Percentiles rank a stretch among this genome's conserved stretches.
These are phyloP conservation scores for Pyrrhia umbra DNA, from an alignment of 2,888 invertebrate species.

Conservation along the genomic window DNA sequence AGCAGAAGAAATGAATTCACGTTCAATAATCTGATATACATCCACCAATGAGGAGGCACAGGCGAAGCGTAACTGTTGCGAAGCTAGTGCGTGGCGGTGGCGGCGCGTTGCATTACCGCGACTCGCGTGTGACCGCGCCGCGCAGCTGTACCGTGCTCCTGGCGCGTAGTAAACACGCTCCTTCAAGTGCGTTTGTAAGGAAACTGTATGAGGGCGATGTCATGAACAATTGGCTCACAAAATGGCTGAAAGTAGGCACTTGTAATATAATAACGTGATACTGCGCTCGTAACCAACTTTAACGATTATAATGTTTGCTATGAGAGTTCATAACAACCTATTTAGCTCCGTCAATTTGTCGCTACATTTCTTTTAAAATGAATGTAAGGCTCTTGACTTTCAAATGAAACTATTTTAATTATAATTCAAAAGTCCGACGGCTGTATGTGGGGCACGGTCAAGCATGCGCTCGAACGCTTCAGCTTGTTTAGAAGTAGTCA, in stretches of 20 bases:
- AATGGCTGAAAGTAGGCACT: slow-evolving; percentile 6
- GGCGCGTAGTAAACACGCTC: slow-evolving; percentile 1
- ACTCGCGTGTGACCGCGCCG: not conserved
- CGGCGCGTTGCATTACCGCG: not conserved
- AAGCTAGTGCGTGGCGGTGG: not conserved
- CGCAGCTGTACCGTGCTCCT: not conserved
- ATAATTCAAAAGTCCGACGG: slow-evolving; percentile 15
- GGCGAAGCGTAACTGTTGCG: not conserved
- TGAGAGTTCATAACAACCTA: not conserved
- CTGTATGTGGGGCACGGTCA: not conserved
- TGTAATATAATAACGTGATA: slow-evolving; percentile 1
- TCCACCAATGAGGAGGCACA: not conserved
- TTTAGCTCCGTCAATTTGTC: slow-evolving; percentile 1
- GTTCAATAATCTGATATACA: not conserved
- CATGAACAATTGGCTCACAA: not conserved
- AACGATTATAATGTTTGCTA: slow-evolving; percentile 1
- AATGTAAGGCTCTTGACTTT: too few relatives aligned
- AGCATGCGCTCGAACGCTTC: slow-evolving; percentile 2
- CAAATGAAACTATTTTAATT: slow-evolving; percentile 31
- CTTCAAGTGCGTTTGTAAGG: not conserved
- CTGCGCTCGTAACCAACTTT: not conserved
- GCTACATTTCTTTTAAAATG: too few relatives aligned
- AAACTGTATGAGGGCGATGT: not conserved
- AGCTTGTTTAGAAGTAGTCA: slow-evolving; percentile 21
- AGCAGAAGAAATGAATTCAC: not conserved